A percentile compares a stretch with the other conserved stretches of the same genome.
Conservation (phyloP, 2,113 vertebrate genomes). For the Hepsetus odoe region DNA sequence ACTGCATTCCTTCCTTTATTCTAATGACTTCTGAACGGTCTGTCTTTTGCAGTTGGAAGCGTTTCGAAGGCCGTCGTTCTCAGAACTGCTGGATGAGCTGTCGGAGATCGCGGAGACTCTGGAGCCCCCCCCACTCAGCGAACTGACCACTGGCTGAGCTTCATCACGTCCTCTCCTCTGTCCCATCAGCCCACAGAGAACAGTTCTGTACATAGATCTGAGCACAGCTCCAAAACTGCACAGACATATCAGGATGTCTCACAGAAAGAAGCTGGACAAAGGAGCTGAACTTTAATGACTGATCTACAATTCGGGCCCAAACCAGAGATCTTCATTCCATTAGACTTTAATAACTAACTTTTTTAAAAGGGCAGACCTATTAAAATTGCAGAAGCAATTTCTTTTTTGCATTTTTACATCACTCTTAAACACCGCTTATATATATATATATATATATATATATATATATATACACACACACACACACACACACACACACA, state of each 20-base stretch:
- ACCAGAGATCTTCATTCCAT: too few relatives aligned
- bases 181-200: constrained; percentile 21
- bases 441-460: too few relatives aligned
- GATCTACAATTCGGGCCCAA: too few relatives aligned
- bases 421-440: too few relatives aligned
- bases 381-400: neutral
- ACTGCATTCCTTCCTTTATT: too few relatives aligned
- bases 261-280: neutral
- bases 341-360: too few relatives aligned
- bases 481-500: too few relatives aligned
- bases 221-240: neutral
- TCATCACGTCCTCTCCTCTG: neutral
- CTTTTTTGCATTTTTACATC: neutral
- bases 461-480: too few relatives aligned
- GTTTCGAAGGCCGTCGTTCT: constrained; percentile 82
- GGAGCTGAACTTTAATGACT: neutral
- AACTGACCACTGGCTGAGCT: constrained; percentile 68
- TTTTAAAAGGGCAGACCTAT: too few relatives aligned
- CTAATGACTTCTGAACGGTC: neutral
- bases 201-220: constrained; percentile 38
- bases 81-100: constrained; percentile 81
- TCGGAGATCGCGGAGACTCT: constrained; percentile 77
- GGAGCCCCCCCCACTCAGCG: constrained; percentile 66
- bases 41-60: constrained; percentile 77
- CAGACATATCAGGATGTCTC: neutral